phyloP scores from a whole-genome alignment of 2,113 vertebrate genomes.

The Entosphenus tridentatus region DNA sequence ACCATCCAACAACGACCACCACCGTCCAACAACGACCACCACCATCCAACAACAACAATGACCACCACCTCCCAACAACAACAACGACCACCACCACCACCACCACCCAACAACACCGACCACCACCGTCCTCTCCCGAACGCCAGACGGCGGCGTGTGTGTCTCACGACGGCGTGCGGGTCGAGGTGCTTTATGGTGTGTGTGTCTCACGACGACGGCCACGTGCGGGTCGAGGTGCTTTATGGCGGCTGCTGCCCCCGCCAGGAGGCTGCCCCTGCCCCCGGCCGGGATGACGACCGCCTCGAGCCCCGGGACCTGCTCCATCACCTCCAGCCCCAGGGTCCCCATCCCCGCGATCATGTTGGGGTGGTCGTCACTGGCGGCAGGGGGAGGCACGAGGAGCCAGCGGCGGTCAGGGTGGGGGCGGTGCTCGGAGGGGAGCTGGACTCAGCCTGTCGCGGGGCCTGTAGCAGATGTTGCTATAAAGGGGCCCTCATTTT shows the following conservation, averaged over 20 bases:
- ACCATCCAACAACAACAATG: too few relatives aligned
- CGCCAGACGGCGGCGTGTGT: background rate
- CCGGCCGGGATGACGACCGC: conserved; percentile 49
- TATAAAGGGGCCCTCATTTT: too few relatives aligned
- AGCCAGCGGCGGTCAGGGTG: too few relatives aligned
- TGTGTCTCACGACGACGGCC: conserved; percentile 43
- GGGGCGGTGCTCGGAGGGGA: too few relatives aligned
- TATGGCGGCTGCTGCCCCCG: conserved; percentile 42
- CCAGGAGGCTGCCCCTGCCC: conserved; percentile 42
- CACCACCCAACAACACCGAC: too few relatives aligned
- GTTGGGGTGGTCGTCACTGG: conserved; percentile 34
- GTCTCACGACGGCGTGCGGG: conserved; percentile 43
- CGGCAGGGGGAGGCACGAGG: conserved; percentile 2
- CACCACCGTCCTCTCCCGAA: too few relatives aligned
- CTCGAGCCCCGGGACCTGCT: conserved; percentile 51
- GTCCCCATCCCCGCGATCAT: conserved; percentile 61
- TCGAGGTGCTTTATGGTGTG: conserved; percentile 52
- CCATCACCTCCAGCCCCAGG: conserved; percentile 48
- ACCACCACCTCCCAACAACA: too few relatives aligned
- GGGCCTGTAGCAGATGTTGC: too few relatives aligned
- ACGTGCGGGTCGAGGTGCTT: conserved; percentile 48
- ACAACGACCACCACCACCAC: too few relatives aligned
- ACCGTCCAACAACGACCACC: too few relatives aligned
- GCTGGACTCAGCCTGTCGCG: too few relatives aligned
- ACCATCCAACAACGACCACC: too few relatives aligned